These are phyloP conservation scores for Bovichtus variegatus DNA, from an alignment of 2,797 vertebrate genomes.

Conservation along the genomic window DNA sequence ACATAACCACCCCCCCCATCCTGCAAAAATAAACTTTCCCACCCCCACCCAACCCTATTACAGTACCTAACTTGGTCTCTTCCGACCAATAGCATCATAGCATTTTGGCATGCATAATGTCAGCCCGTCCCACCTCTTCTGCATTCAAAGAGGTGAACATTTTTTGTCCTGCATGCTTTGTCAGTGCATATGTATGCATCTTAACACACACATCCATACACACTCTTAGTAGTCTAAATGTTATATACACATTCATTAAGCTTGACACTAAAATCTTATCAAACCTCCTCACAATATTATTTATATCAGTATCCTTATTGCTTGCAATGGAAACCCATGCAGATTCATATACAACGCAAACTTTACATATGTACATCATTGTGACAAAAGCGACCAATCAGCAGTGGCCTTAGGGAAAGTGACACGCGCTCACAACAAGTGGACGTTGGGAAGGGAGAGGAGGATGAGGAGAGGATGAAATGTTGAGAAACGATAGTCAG, in stretches of 20 bases:
- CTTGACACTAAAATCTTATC: conserved; percentile 78
- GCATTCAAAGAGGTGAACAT: conserved; percentile 75
- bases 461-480: conserved; percentile 18
- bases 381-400: conserved; percentile 56
- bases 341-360: conserved; percentile 79
- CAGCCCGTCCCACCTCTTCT: conserved; percentile 70
- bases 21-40: conserved; percentile 82
- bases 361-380: conserved; percentile 84
- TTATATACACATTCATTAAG: conserved; percentile 82
- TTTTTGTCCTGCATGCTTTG: conserved; percentile 85
- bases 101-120: conserved; percentile 85
- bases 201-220: conserved; percentile 79
- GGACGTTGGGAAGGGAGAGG: conserved; percentile 11
- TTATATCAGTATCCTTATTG: conserved; percentile 83
- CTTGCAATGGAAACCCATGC: conserved; percentile 86
- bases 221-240: conserved; percentile 66
- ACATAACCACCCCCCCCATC: conserved; percentile 64
- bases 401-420: conserved; percentile 51
- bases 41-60: conserved; percentile 66
- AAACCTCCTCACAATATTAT: conserved; percentile 69
- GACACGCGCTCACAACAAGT: conserved; percentile 37
- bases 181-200: conserved; percentile 82
- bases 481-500: conserved; percentile 23
- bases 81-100: conserved; percentile 80
- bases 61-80: conserved; percentile 82